Conservation (phyloP, 2,113 vertebrate genomes). For the Sula dactylatra region DNA sequence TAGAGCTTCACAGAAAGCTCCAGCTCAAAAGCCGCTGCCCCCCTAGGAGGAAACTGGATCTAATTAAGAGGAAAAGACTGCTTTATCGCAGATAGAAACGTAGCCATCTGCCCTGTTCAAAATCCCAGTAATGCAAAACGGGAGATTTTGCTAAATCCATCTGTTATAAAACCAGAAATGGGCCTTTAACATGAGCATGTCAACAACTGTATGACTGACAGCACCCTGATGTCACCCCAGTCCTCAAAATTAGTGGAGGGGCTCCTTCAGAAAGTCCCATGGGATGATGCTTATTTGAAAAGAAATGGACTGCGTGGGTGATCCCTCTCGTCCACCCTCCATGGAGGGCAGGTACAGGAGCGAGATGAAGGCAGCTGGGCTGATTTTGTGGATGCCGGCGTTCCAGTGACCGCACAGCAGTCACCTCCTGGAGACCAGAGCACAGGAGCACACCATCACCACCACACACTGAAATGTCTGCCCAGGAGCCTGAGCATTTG, state of each 20-base stretch:
- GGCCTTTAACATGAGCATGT: not conserved
- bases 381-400: not conserved
- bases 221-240: not conserved
- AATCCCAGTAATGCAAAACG: conserved; percentile 18
- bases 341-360: not conserved
- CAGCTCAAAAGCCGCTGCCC: conserved; percentile 39
- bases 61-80: conserved; percentile 57
- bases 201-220: not conserved
- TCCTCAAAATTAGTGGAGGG: not conserved
- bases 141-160: conserved; percentile 42
- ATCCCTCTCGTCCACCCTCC: not conserved
- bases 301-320: not conserved
- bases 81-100: not conserved
- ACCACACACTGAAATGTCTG: rapidly evolving
- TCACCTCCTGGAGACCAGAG: not conserved
- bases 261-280: not conserved
- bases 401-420: not conserved
- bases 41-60: conserved; percentile 36
- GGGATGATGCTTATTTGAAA: not conserved
- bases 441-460: not conserved
- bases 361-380: not conserved
- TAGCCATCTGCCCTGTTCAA: conserved; percentile 61
- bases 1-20: conserved; percentile 45
- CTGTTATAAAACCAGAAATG: conserved; percentile 41
- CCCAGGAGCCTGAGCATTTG: not conserved